Base-by-base conservation (phyloP, 2,797 vertebrate genomes). In the Halcyon leucocephala region DNA sequence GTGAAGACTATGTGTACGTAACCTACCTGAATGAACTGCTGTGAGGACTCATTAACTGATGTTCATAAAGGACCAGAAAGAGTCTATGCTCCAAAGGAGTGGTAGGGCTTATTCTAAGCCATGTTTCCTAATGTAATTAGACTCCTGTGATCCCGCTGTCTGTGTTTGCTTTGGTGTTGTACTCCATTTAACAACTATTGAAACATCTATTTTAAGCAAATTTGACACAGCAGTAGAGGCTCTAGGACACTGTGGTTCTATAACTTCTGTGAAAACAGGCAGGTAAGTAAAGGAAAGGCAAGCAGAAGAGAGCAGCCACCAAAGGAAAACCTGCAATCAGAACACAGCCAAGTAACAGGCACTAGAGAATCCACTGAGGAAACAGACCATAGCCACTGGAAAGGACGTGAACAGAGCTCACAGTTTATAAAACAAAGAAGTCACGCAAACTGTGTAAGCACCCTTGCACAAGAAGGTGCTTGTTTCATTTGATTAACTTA, bases 401-500 rank as follows among this genome's bases (percentile, higher is more conserved):
- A 89, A 80, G 89, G 42, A 24, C 73, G 35, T 33, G 73, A 64
- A 66, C 14, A 77, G 69, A 58, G 28, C 64, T 81, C 29, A 55
- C 11, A 41, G 37, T 74, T 90, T 88, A 35, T 61, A 48, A 73
- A 83, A 83, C 24, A 77, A 85, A 76, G 29, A 62, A 89, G 22
- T 51, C 77, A 54, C 3, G 7, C 35, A 48, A 76, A 51, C n/a
- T 52, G 20, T 65, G 25, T 77, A 55, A 89, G 42, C 21, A 83
- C 14, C 26, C 39, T 84, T 82, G 33, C 51, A 80, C 35, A 41
- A 29, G 64, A 89, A 84, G 10, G 31, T 70, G 33, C 28, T 70
- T 85, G 12, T 70, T 94, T 90, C 69, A 86, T 93, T 72, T 69
- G 21, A 19, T 90, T 93, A 79, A 67, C 17, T 85, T 61, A 85